A percentile compares a stretch with the other conserved stretches of the same genome.
Conservation (phyloP, 2,888 invertebrate genomes). For the Drosophila monieri region DNA sequence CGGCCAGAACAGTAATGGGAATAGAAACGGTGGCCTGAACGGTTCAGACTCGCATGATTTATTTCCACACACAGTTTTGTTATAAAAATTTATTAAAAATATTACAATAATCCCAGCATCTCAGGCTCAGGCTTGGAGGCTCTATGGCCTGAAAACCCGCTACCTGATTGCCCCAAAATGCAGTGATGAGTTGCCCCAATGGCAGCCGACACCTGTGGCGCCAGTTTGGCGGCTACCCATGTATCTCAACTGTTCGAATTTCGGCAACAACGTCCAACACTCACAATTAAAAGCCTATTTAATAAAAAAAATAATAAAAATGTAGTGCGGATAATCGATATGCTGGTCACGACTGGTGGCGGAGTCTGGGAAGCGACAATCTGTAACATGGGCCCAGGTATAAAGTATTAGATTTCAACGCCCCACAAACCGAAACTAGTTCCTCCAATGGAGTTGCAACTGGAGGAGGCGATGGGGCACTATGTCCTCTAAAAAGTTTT, state of each 20-base stretch:
- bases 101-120: neutral
- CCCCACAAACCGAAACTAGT: constrained; percentile 54
- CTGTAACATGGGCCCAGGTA: constrained; percentile 37
- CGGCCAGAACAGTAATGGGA: constrained; percentile 28
- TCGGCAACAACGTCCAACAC: constrained; percentile 37
- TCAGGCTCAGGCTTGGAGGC: constrained; percentile 17
- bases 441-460: constrained; percentile 37
- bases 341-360: constrained; percentile 46
- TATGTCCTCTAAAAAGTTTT: neutral
- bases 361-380: constrained; percentile 58
- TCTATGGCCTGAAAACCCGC: constrained; percentile 8
- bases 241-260: constrained; percentile 28
- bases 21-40: constrained; percentile 24
- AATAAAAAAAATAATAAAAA: constrained; percentile 38
- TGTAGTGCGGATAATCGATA: constrained; percentile 52
- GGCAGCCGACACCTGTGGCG: constrained; percentile 48
- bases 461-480: constrained; percentile 13
- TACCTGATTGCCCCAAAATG: constrained; percentile 40
- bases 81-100: neutral
- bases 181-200: constrained; percentile 53
- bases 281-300: constrained; percentile 59
- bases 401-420: constrained; percentile 72
- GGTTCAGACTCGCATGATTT: constrained; percentile 54
- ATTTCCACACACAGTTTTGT: constrained; percentile 40
- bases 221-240: constrained; percentile 64